phyloP scores from a whole-genome alignment of 2,888 invertebrate genomes.

The Andrena dorsata region DNA sequence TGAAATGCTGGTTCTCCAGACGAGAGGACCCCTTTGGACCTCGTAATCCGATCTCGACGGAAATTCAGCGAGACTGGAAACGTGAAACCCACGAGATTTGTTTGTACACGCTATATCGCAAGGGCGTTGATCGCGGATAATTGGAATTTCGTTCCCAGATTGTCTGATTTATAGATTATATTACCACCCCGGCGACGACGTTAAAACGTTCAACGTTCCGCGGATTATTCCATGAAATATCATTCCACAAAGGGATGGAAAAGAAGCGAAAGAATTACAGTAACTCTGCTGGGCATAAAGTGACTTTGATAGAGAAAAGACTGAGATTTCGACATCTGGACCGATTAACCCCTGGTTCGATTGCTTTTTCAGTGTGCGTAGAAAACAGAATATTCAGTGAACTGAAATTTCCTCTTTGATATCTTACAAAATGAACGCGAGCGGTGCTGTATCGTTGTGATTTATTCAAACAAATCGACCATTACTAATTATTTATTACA shows the following conservation, averaged over 20 bases:
- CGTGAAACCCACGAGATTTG: slow-evolving; percentile 48
- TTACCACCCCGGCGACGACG: not conserved
- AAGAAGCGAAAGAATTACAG: not conserved
- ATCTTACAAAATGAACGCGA: not conserved
- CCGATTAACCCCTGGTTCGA: not conserved
- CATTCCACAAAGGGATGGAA: not conserved
- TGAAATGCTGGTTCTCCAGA: slow-evolving; percentile 41
- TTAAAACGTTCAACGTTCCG: not conserved
- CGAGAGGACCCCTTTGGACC: slow-evolving; percentile 21
- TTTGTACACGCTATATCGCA: slow-evolving; percentile 49
- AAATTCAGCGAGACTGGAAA: slow-evolving; percentile 48
- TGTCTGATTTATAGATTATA: slow-evolving; percentile 26
- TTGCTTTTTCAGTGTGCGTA: too few relatives aligned
- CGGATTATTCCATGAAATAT: not conserved
- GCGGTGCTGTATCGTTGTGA: not conserved
- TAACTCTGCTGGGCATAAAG: too few relatives aligned
- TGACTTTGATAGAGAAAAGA: too few relatives aligned
- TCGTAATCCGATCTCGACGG: slow-evolving; percentile 48
- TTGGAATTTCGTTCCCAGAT: slow-evolving; percentile 45
- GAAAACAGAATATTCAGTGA: not conserved
- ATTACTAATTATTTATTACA: not conserved
- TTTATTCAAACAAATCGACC: not conserved
- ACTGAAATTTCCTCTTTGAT: not conserved
- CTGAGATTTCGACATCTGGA: not conserved
- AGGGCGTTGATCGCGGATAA: slow-evolving; percentile 45